A percentile compares a stretch with the other conserved stretches of the same genome.
Evolutionary conservation across 2,113 vertebrate species (phyloP).

Genomic region (Oryzias woworae): DNA sequence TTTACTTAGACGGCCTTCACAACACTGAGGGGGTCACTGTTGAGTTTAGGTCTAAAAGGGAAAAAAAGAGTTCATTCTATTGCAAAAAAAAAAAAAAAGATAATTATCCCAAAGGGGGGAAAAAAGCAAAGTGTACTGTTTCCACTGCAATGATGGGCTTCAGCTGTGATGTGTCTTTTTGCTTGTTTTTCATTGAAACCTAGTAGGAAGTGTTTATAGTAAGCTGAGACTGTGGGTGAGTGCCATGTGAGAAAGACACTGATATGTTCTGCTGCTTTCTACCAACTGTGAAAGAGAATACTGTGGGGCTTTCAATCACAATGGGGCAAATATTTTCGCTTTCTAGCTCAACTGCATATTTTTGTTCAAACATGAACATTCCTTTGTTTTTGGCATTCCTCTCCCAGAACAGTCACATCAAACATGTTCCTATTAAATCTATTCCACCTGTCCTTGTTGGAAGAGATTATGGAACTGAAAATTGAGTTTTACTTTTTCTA

Average conservation of each 20-base stretch:
- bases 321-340: not conserved
- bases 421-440: no score
- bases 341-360: not conserved
- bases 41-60: slow-evolving; percentile 21
- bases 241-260: slow-evolving; percentile 46
- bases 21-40: not conserved
- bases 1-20: slow-evolving; percentile 8
- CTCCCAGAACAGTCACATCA: not conserved
- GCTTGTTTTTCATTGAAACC: slow-evolving; percentile 50
- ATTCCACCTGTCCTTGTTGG: no score
- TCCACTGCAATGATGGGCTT: slow-evolving; percentile 51
- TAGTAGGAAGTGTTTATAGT: slow-evolving; percentile 63
- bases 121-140: slow-evolving; percentile 19
- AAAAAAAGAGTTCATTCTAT: slow-evolving; percentile 13
- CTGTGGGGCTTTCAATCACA: slow-evolving; percentile 8
- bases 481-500: no score
- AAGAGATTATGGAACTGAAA: no score
- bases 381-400: slow-evolving; percentile 1
- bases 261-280: slow-evolving; percentile 40
- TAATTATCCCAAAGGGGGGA: not conserved
- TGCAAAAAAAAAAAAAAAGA: not conserved
- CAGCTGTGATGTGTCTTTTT: slow-evolving; percentile 22
- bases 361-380: slow-evolving; percentile 7
- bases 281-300: slow-evolving; percentile 21
- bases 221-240: slow-evolving; percentile 50